Percentiles rank a stretch among this genome's conserved stretches.
These are phyloP conservation scores for Ectropis grisescens DNA, from an alignment of 1,140 invertebrate species.

Conservation along the genomic window DNA sequence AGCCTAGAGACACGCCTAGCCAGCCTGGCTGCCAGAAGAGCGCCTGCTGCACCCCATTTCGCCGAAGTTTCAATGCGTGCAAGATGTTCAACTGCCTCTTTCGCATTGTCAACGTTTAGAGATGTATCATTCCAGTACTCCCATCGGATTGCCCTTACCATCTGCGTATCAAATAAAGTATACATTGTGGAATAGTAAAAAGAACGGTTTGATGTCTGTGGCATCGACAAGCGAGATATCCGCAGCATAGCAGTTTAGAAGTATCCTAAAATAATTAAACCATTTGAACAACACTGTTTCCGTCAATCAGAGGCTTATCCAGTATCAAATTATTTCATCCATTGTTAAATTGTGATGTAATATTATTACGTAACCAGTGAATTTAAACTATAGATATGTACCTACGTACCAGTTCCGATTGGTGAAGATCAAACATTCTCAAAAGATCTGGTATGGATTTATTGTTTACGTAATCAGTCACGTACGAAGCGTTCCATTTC, in stretches of 20 bases:
- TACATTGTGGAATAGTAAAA: too few species aligned
- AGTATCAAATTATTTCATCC: too few species aligned
- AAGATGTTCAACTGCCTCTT: conserved; percentile 41
- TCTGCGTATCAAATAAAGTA: too few species aligned
- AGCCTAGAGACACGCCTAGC: conserved; percentile 41
- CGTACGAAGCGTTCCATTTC: conserved; percentile 13
- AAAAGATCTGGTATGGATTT: conserved; percentile 30
- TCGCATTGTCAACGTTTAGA: conserved; percentile 24
- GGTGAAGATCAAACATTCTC: conserved; percentile 24
- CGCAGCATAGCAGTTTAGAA: too few species aligned
- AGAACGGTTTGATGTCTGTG: too few species aligned
- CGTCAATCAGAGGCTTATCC: too few species aligned
- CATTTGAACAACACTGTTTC: too few species aligned
- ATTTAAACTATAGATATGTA: too few species aligned
- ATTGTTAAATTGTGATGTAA: too few species aligned
- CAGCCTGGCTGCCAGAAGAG: conserved; percentile 48
- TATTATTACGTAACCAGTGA: too few species aligned
- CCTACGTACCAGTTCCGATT: conserved; percentile 17
- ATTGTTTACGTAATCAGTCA: conserved; percentile 23
- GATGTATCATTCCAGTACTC: conserved; percentile 35
- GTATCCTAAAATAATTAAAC: too few species aligned
- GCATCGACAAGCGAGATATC: too few species aligned
- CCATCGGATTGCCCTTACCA: conserved; percentile 38
- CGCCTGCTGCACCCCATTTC: conserved; percentile 58
- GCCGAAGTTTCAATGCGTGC: conserved; percentile 51